Conservation (phyloP, 1,140 invertebrate species). For the Drosophila grimshawi region DNA sequence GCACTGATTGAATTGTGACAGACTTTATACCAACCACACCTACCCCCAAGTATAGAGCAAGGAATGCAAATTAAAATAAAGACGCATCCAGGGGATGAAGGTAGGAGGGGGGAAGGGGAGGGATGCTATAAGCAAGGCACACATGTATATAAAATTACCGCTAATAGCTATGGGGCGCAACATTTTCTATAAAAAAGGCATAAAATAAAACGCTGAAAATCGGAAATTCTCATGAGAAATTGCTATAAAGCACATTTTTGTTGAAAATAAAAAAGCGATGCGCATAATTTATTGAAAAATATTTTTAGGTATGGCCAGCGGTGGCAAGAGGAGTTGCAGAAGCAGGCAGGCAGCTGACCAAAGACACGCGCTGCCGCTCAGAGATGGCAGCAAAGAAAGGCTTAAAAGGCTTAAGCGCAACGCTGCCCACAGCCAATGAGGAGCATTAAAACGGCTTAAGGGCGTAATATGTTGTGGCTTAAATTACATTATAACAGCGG, state of each 20-base stretch:
- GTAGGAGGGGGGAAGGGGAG: background rate
- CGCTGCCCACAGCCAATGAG: conserved; percentile 56
- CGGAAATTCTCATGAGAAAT: conserved; percentile 50
- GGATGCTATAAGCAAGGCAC: conserved; percentile 4
- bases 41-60: conserved; percentile 28
- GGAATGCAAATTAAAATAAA: conserved; percentile 76
- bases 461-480: conserved; percentile 74
- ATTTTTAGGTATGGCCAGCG: conserved; percentile 23
- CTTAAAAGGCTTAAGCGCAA: conserved; percentile 52
- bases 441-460: conserved; percentile 71
- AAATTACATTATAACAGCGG: conserved; percentile 61
- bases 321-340: background rate
- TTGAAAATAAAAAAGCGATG: conserved; percentile 19
- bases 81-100: conserved; percentile 20
- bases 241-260: conserved; percentile 21
- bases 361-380: conserved; percentile 24
- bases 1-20: conserved; percentile 80
- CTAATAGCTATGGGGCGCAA: conserved; percentile 38
- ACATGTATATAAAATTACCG: conserved; percentile 58
- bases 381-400: conserved; percentile 35
- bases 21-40: conserved; percentile 35
- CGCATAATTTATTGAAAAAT: conserved; percentile 59
- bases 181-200: conserved; percentile 30
- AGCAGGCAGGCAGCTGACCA: conserved; percentile 18
- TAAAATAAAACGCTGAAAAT: conserved; percentile 49